These are phyloP conservation scores for Scylla paramamosain DNA, from an alignment of 1,140 invertebrate genomes.

Conservation along the genomic window DNA sequence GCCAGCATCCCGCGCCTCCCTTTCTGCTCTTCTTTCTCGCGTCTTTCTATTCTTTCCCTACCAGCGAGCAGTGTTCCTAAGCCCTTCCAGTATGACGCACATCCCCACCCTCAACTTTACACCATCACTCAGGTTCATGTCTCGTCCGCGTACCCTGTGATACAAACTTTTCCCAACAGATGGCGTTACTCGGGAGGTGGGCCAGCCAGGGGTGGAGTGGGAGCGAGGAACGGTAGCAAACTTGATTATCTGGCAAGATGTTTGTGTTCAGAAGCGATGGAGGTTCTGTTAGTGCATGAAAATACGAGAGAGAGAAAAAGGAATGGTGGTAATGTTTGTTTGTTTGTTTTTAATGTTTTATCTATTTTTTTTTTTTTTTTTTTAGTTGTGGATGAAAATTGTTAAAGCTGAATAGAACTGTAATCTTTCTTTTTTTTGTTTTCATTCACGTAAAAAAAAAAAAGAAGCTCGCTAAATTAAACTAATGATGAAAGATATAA, in stretches of 20 bases:
- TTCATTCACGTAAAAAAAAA: too few relatives aligned
- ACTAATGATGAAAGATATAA: too few relatives aligned
- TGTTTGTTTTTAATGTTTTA: too few relatives aligned
- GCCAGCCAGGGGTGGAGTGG: neutral
- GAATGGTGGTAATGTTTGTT: too few relatives aligned
- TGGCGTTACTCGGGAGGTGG: neutral
- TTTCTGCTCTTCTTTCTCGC: neutral
- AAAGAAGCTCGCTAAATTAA: too few relatives aligned
- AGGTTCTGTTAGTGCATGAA: too few relatives aligned
- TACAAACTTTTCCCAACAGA: constrained; percentile 11
- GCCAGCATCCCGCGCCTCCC: too few relatives aligned
- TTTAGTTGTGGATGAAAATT: too few relatives aligned
- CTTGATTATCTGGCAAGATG: neutral
- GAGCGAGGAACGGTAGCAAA: neutral
- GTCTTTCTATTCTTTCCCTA: neutral
- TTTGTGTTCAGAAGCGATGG: neutral
- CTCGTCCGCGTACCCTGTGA: neutral
- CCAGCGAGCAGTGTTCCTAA: neutral
- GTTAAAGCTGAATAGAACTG: too few relatives aligned
- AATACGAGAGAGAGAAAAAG: too few relatives aligned
- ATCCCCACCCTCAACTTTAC: neutral
- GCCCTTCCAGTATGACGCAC: neutral
- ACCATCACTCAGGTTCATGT: neutral
- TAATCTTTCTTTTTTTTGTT: too few relatives aligned
- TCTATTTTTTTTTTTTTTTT: too few relatives aligned